phyloP scores from a whole-genome alignment of 2,888 invertebrate genomes.

The Ptychoptera albimana region DNA sequence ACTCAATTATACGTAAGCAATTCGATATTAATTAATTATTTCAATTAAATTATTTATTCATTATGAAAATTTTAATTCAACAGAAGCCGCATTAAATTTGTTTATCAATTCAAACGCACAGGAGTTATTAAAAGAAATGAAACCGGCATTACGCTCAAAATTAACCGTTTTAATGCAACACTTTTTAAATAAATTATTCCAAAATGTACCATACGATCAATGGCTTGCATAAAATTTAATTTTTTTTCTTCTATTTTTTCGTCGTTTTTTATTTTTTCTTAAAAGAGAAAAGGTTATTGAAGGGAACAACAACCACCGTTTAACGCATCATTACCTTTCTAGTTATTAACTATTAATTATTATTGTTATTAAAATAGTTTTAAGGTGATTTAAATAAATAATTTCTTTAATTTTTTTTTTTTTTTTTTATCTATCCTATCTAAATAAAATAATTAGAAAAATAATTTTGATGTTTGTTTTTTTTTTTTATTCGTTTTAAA shows the following conservation, averaged over 20 bases:
- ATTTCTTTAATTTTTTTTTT: too few species aligned
- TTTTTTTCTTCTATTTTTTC: too few species aligned
- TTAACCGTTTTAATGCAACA: constrained; percentile 56
- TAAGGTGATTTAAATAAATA: too few species aligned
- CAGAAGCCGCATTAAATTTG: constrained; percentile 71
- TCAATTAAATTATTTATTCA: constrained; percentile 1
- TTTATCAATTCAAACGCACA: constrained; percentile 78
- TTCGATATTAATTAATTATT: background rate
- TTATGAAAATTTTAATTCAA: constrained; percentile 18
- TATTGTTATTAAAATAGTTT: too few species aligned
- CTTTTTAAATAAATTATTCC: constrained; percentile 59
- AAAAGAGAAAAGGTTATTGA: too few species aligned
- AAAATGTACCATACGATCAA: constrained; percentile 60
- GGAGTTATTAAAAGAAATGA: constrained; percentile 74
- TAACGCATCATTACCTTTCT: too few species aligned
- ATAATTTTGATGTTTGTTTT: background rate
- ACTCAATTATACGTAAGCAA: constrained; percentile 60
- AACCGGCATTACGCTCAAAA: constrained; percentile 63
- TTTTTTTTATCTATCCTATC: too few species aligned
- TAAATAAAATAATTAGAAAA: too few species aligned
- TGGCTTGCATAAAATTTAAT: constrained; percentile 43
- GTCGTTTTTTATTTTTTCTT: too few species aligned
- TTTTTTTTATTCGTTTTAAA: background rate
- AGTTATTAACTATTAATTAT: too few species aligned
- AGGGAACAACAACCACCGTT: too few species aligned